Evolutionary conservation across 2,797 vertebrate genomes (phyloP), one percentile per base, ranked within the genome.

Genomic region (Loriculus beryllinus): DNA sequence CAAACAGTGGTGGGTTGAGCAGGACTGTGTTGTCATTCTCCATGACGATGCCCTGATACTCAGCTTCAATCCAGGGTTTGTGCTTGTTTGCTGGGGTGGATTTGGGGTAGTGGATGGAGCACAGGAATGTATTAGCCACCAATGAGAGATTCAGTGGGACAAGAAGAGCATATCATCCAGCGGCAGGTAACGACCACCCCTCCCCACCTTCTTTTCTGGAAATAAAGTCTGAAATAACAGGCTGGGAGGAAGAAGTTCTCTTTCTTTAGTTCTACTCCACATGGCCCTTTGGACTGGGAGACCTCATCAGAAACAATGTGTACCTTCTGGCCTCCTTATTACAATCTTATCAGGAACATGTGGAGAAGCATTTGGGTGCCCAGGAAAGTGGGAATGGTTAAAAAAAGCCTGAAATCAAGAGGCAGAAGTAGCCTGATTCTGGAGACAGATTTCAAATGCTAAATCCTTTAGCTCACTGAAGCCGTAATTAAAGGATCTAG

Each of bases 11-110:
- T 0, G 99, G 99, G 87, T 99, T 99, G 93, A 99, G 98, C 95
- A 99, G 98, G 64, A 99, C 99, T 0, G 99, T 99, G 98, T 99
- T 99, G 98, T 99, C 99, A 5, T 99, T 99, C 98, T 99, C 99
- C 99, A 99, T 99, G 92, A 99, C 98, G n/a, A 99, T 99, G 96
- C 99, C 99, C 97, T 99, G 99, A 96, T 99, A 99, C 96, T 99
- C 99, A 0, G 99, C 99, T 97, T 99, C 99, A 69, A 99, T 99
- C 99, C 99, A 99, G 96, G 99, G 99, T 97, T 99, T 99, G 98
- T 99, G 99, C 97, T 99, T 99, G 98, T 99, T 99, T 97, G 99
- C 99, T 99, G 97, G 39, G 47, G 39, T 12, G n/a, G 77, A 20
- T 93, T 79, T 82, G 47, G 62, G 74, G 33, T 40, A 40, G 19